These are phyloP conservation scores for Kryphioiulus occultus DNA, from an alignment of 2,888 invertebrate genomes.

Conservation along the genomic window DNA sequence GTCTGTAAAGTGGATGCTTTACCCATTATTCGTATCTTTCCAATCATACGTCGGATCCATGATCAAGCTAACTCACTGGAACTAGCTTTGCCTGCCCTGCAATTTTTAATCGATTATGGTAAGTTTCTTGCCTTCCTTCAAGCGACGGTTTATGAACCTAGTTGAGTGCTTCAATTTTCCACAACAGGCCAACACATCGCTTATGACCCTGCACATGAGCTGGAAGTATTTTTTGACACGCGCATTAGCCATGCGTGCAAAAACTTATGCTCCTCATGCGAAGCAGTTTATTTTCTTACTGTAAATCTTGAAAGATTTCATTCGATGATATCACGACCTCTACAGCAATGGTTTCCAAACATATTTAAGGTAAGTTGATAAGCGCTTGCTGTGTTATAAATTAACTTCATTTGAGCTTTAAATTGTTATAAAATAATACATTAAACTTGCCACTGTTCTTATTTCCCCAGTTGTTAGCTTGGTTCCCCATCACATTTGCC, in stretches of 20 bases:
- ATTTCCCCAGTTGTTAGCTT: conserved; percentile 41
- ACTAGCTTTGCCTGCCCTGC: conserved; percentile 28
- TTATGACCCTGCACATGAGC: conserved; percentile 15
- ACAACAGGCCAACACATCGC: conserved; percentile 13
- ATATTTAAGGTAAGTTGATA: conserved; percentile 34
- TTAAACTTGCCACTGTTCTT: too few species aligned
- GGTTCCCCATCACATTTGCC: conserved; percentile 45
- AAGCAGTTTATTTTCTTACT: conserved; percentile 41
- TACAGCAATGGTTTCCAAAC: conserved; percentile 45
- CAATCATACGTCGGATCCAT: not conserved
- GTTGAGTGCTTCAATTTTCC: not conserved
- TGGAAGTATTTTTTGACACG: conserved; percentile 37
- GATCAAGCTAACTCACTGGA: conserved; percentile 15
- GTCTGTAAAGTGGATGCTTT: conserved; percentile 33
- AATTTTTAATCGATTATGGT: conserved; percentile 40
- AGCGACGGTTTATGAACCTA: not conserved
- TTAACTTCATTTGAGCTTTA: too few species aligned
- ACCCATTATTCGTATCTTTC: conserved; percentile 4
- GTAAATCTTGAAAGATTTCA: conserved; percentile 39
- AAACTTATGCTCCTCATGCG: conserved; percentile 41
- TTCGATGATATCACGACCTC: conserved; percentile 12
- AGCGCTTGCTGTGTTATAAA: not conserved
- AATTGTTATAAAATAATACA: too few species aligned
- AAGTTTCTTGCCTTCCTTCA: not conserved
- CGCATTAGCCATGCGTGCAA: not conserved